Conservation (phyloP, 2,797 vertebrate species). For the Mionectes olivaceus region DNA sequence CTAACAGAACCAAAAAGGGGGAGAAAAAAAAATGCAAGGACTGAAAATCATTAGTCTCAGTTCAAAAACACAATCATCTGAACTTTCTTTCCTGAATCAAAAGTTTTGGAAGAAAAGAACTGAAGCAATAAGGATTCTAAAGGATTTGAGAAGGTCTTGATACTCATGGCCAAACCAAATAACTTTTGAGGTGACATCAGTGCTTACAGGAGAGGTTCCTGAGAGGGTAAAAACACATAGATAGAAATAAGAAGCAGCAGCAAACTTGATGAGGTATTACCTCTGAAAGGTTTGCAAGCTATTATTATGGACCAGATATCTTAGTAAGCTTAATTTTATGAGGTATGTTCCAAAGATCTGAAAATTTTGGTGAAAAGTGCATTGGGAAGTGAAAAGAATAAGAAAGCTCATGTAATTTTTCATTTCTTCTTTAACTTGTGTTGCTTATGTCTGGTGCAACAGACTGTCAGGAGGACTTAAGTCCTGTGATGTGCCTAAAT, state of each 20-base stretch:
- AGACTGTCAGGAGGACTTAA: not conserved
- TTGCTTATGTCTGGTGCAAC: not conserved
- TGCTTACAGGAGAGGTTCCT: not conserved
- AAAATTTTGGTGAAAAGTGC: not conserved
- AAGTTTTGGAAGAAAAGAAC: not conserved
- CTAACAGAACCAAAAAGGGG: rapidly evolving
- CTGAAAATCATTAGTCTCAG: not conserved
- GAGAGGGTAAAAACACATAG: not conserved
- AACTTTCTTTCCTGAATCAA: not conserved
- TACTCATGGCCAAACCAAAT: not conserved
- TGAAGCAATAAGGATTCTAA: not conserved
- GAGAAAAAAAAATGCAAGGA: not conserved
- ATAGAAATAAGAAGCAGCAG: not conserved
- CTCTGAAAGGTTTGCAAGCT: not conserved
- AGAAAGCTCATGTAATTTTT: not conserved
- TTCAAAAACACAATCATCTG: not conserved
- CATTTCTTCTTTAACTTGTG: not conserved
- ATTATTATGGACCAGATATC: not conserved
- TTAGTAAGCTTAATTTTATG: not conserved
- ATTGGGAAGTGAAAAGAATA: not conserved
- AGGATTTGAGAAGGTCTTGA: not conserved
- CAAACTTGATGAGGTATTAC: not conserved
- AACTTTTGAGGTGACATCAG: not conserved
- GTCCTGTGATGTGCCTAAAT: not conserved
- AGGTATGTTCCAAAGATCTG: not conserved